A percentile compares a stretch with the other conserved stretches of the same genome.
Evolutionary conservation across 2,797 vertebrate genomes (phyloP).

Genomic region (Mus spretus): DNA sequence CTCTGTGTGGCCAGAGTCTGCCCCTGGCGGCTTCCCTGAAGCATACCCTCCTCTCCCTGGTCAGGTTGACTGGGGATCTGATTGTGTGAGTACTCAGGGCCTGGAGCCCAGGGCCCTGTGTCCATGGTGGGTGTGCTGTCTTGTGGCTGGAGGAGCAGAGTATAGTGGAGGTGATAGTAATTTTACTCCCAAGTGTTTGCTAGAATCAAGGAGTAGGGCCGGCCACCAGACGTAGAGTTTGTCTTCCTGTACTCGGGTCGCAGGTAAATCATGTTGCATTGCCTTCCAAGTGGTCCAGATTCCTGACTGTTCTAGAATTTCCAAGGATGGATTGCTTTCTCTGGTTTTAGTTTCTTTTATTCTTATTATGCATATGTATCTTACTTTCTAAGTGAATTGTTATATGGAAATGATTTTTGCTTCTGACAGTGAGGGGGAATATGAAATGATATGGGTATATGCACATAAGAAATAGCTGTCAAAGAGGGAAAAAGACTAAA

Average conservation of each 20-base stretch:
- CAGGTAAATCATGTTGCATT: background rate
- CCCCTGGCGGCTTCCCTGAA: constrained; percentile 97
- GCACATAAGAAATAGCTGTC: background rate
- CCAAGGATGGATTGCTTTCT: background rate
- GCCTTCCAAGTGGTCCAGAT: background rate
- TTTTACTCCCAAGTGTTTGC: background rate
- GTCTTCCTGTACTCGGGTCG: background rate
- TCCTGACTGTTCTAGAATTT: background rate
- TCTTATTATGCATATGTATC: background rate
- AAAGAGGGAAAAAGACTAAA: background rate
- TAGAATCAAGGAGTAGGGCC: background rate
- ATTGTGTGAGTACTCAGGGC: constrained; percentile 93
- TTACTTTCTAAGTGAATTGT: constrained; percentile 49
- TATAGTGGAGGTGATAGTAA: background rate
- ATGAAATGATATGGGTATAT: background rate
- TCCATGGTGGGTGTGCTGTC: accelerated
- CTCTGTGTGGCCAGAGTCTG: constrained; percentile 96
- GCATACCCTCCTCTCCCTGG: constrained; percentile 97
- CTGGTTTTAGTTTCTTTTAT: constrained; percentile 53
- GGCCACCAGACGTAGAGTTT: background rate
- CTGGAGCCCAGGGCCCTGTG: accelerated
- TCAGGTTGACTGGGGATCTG: constrained; percentile 97
- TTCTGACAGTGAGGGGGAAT: background rate
- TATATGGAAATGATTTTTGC: constrained; percentile 21
- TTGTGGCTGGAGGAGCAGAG: background rate